Percentiles rank a stretch among this genome's conserved stretches.
These are phyloP conservation scores for Drosophila fulvimacula DNA, from an alignment of 2,888 invertebrate genomes.

Conservation along the genomic window DNA sequence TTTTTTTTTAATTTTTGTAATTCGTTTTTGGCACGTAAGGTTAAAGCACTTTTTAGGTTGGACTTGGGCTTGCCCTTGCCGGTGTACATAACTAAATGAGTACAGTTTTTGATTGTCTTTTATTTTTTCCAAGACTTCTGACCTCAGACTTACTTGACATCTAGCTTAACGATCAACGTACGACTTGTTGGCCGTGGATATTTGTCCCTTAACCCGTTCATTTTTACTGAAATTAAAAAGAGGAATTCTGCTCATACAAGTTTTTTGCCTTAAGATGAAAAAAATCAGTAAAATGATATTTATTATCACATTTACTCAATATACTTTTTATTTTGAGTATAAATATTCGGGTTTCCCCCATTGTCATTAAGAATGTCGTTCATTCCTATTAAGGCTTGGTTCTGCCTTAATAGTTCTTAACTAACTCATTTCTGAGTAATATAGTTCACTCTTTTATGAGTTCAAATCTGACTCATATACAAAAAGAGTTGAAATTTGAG, in stretches of 20 bases:
- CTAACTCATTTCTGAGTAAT: background rate
- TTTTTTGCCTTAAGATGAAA: too few species aligned
- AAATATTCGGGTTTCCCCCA: too few species aligned
- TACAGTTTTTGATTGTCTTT: conserved; percentile 5
- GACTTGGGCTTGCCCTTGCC: conserved; percentile 59
- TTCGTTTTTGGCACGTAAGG: conserved; percentile 62
- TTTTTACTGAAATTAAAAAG: background rate
- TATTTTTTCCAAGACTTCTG: conserved; percentile 26
- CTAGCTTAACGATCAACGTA: conserved; percentile 1
- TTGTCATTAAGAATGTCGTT: too few species aligned
- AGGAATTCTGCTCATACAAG: background rate
- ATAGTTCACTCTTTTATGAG: background rate
- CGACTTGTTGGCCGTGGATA: conserved; percentile 4
- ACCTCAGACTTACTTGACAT: conserved; percentile 25
- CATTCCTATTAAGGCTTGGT: too few species aligned
- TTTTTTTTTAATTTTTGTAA: conserved; percentile 32
- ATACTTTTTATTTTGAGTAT: too few species aligned
- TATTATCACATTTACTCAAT: too few species aligned
- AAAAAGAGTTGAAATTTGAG: background rate
- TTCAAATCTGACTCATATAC: too few species aligned
- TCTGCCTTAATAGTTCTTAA: background rate
- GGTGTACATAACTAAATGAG: conserved; percentile 16
- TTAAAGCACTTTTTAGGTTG: conserved; percentile 66
- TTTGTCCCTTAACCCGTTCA: background rate
- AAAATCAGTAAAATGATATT: too few species aligned